Evolutionary conservation across 2,113 vertebrate genomes (phyloP).

Genomic region (Gasterosteus aculeatus): DNA sequence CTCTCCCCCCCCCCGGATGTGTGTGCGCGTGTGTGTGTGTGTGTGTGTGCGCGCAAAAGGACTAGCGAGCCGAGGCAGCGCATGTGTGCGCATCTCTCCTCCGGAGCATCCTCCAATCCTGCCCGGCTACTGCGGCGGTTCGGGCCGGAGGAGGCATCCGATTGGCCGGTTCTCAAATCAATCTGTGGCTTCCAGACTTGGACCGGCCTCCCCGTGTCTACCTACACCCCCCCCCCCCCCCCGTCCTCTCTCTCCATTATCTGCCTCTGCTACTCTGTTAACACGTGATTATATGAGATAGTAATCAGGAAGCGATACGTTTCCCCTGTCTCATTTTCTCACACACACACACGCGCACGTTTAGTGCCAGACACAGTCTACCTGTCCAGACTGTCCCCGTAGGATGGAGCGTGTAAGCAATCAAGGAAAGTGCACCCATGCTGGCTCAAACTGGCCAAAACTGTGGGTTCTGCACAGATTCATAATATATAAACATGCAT

Average conservation of each 20-base stretch:
- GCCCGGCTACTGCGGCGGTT: slow-evolving; percentile 64
- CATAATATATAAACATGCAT: not conserved
- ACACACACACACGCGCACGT: slow-evolving; percentile 1
- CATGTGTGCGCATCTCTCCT: slow-evolving; percentile 54
- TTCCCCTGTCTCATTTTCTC: slow-evolving; percentile 54
- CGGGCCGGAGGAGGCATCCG: slow-evolving; percentile 32
- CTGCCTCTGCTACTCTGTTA: slow-evolving; percentile 58
- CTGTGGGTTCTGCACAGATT: not conserved
- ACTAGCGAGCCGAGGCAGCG: slow-evolving; percentile 44
- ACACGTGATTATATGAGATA: slow-evolving; percentile 75
- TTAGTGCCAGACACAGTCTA: not conserved
- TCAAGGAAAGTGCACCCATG: not conserved
- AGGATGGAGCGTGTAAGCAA: slow-evolving; percentile 14
- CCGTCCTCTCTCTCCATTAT: slow-evolving; percentile 43
- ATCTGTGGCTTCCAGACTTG: slow-evolving; percentile 40
- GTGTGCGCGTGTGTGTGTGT: slow-evolving; percentile 11
- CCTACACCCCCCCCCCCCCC: slow-evolving; percentile 1
- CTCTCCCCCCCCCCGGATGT: slow-evolving; percentile 28
- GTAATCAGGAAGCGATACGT: slow-evolving; percentile 68
- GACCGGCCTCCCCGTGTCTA: slow-evolving; percentile 37
- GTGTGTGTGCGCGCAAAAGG: slow-evolving; percentile 39
- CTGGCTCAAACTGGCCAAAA: slow-evolving; percentile 12
- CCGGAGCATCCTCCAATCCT: slow-evolving; percentile 69
- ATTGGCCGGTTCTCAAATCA: slow-evolving; percentile 73
- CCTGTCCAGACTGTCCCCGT: slow-evolving; percentile 28